These are phyloP conservation scores for Mya arenaria DNA, from an alignment of 1,140 invertebrate species.

Conservation along the genomic window DNA sequence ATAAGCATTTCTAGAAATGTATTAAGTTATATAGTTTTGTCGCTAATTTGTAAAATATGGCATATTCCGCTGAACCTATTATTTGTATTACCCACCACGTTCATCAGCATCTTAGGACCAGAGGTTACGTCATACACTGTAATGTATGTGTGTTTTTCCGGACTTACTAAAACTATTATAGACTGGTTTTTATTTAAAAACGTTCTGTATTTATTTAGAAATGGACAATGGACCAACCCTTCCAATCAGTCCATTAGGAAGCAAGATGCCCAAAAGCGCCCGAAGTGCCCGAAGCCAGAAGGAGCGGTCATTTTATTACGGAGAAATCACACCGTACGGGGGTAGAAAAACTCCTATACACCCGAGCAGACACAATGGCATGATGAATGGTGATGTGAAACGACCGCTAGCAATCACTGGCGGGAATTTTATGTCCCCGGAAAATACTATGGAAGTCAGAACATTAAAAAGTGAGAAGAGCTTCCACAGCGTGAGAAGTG, in stretches of 20 bases:
- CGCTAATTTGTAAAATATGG: too few species aligned
- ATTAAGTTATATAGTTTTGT: too few species aligned
- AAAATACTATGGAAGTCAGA: background rate
- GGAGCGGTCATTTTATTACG: background rate
- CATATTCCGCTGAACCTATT: too few species aligned
- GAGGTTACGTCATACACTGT: too few species aligned
- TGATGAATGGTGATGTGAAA: constrained; percentile 2
- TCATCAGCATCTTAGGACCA: too few species aligned
- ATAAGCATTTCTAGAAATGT: too few species aligned
- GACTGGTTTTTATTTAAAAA: too few species aligned
- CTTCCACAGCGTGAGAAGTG: background rate
- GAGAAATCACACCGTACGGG: constrained; percentile 4
- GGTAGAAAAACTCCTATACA: background rate
- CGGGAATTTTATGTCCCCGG: background rate
- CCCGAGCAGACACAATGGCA: too few species aligned
- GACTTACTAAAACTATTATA: too few species aligned
- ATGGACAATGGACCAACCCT: constrained; percentile 31
- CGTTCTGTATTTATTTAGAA: constrained; percentile 7
- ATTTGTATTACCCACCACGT: too few species aligned
- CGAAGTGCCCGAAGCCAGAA: background rate
- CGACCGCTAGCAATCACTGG: background rate
- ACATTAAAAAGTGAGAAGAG: background rate
- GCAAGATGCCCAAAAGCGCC: background rate
- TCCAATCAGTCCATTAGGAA: constrained; percentile 2
- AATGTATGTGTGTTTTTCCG: too few species aligned